phyloP scores from a whole-genome alignment of 2,113 vertebrate genomes.

The Forbesichthys papilliferus region DNA sequence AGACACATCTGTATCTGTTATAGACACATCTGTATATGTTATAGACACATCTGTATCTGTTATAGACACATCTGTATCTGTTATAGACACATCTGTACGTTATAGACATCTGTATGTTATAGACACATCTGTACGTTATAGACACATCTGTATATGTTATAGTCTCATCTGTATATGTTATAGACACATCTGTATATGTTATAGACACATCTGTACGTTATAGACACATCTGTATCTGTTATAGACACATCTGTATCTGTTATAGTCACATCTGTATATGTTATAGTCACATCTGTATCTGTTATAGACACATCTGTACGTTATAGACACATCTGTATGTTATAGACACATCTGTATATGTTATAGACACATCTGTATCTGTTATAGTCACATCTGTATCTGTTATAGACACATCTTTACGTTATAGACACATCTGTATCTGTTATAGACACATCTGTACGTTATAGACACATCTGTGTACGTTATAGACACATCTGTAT shows the following conservation, averaged over 20 bases:
- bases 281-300: too few species aligned
- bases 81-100: not conserved
- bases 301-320: too few species aligned
- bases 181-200: too few species aligned
- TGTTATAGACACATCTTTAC: too few species aligned
- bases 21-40: not conserved
- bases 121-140: not conserved
- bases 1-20: not conserved
- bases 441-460: not conserved
- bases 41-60: too few species aligned
- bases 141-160: not conserved
- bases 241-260: not conserved
- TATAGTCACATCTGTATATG: not conserved
- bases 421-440: not conserved
- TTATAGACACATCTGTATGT: not conserved
- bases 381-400: not conserved
- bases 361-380: not conserved
- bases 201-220: not conserved
- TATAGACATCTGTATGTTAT: too few species aligned
- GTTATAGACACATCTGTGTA: too few species aligned
- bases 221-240: not conserved
- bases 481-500: too few species aligned
- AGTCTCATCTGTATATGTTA: too few species aligned
- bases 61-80: too few species aligned
- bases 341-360: too few species aligned